Percentiles rank a stretch among this genome's conserved stretches.
Conservation (phyloP, 2,113 vertebrate genomes). For the Rhinoptilus africanus region DNA sequence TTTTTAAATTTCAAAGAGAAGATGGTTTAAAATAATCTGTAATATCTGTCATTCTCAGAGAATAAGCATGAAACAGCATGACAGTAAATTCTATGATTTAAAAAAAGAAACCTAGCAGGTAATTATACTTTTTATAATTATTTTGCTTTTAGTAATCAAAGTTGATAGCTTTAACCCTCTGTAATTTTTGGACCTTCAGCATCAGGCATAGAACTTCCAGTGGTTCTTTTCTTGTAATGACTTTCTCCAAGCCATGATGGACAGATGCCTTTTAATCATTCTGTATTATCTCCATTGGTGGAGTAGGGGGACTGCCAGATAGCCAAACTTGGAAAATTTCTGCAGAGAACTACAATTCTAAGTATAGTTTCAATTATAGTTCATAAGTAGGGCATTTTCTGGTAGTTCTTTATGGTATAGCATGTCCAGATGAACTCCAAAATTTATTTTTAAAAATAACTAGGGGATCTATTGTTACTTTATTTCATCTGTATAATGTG, state of each 20-base stretch:
- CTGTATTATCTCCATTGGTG: neutral
- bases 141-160: neutral
- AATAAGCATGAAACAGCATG: neutral
- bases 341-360: neutral
- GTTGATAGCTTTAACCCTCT: neutral
- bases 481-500: neutral
- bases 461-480: neutral
- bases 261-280: neutral
- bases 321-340: neutral
- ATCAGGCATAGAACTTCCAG: neutral
- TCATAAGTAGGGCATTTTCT: neutral
- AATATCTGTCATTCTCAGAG: neutral
- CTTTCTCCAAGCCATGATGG: neutral
- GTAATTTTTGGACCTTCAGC: neutral
- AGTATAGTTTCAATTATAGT: neutral
- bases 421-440: neutral
- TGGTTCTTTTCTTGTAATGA: neutral
- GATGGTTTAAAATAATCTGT: neutral
- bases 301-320: neutral
- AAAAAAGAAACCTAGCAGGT: neutral
- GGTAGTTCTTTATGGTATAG: neutral
- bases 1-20: neutral
- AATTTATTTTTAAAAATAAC: neutral
- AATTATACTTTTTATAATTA: neutral
- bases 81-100: neutral